Evolutionary conservation across 2,113 vertebrate genomes (phyloP).

Genomic region (Paramisgurnus dabryanus): DNA sequence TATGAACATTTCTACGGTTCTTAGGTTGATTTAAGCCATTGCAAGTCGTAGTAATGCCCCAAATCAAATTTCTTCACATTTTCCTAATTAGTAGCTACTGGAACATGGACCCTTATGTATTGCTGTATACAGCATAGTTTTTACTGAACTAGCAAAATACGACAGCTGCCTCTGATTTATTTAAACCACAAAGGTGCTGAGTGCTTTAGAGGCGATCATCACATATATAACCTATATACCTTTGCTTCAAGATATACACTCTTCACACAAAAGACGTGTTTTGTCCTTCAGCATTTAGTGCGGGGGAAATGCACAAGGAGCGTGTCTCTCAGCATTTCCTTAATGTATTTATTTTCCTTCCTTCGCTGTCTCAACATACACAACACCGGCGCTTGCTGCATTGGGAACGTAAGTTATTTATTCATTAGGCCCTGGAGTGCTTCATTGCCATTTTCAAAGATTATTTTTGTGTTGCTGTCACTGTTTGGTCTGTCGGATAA

Average conservation of each 20-base stretch:
- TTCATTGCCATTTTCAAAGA: slow-evolving; percentile 63
- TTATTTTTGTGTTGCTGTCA: slow-evolving; percentile 69
- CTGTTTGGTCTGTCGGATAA: slow-evolving; percentile 57
- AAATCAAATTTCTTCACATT: too few species aligned
- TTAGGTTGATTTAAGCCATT: too few species aligned
- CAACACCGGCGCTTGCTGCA: slow-evolving; percentile 57
- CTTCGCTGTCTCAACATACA: slow-evolving; percentile 62
- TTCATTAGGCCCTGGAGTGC: slow-evolving; percentile 72
- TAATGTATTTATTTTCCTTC: slow-evolving; percentile 63
- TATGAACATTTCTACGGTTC: too few species aligned
- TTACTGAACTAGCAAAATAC: background rate
- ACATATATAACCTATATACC: background rate
- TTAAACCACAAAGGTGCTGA: slow-evolving; percentile 1
- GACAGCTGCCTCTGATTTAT: background rate
- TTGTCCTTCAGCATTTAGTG: slow-evolving; percentile 25
- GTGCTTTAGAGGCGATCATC: background rate
- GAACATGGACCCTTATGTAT: background rate
- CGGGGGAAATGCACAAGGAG: slow-evolving; percentile 1
- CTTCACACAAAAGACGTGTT: slow-evolving; percentile 24
- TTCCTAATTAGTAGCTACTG: too few species aligned
- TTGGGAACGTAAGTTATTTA: slow-evolving; percentile 64
- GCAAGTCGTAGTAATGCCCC: too few species aligned
- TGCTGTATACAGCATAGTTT: background rate
- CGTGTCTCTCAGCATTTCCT: slow-evolving; percentile 56
- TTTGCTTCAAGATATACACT: slow-evolving; percentile 29